These are phyloP conservation scores for Caranx ignobilis DNA, from an alignment of 2,113 vertebrate genomes.

Conservation along the genomic window DNA sequence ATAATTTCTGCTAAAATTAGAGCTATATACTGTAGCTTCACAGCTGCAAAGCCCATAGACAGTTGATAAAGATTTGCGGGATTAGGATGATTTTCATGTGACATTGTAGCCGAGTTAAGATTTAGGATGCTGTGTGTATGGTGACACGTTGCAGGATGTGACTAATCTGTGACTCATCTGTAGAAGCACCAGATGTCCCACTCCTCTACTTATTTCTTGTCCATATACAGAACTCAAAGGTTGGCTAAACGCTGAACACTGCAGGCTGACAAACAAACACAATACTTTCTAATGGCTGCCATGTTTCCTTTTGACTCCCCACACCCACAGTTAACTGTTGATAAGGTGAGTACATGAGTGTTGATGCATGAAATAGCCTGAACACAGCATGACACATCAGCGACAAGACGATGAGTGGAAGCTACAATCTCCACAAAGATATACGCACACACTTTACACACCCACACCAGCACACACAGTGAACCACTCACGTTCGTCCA, in stretches of 20 bases:
- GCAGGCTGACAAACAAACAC: not conserved
- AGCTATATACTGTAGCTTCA: too few species aligned
- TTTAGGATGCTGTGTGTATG: not conserved
- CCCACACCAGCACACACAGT: not conserved
- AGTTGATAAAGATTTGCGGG: slow-evolving; percentile 5
- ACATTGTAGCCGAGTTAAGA: not conserved
- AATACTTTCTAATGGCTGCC: slow-evolving; percentile 13
- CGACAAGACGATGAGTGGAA: slow-evolving; percentile 15
- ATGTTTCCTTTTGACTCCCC: not conserved
- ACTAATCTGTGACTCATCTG: slow-evolving; percentile 35
- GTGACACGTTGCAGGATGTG: slow-evolving; percentile 18
- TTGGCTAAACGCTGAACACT: not conserved
- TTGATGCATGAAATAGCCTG: slow-evolving; percentile 10
- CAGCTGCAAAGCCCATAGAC: too few species aligned
- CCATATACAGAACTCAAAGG: slow-evolving; percentile 14
- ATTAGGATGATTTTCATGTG: slow-evolving; percentile 15
- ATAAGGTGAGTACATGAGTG: slow-evolving; percentile 12
- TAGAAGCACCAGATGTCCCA: slow-evolving; percentile 43
- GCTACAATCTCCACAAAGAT: not conserved
- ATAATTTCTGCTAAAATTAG: too few species aligned
- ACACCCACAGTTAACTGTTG: not conserved
- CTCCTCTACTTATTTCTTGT: slow-evolving; percentile 10
- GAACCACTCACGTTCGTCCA: slow-evolving; percentile 89
- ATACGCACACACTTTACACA: not conserved
- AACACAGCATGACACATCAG: slow-evolving; percentile 30